Evolutionary conservation across 2,888 invertebrate genomes (phyloP).

Genomic region (Drosophila ustulata): DNA sequence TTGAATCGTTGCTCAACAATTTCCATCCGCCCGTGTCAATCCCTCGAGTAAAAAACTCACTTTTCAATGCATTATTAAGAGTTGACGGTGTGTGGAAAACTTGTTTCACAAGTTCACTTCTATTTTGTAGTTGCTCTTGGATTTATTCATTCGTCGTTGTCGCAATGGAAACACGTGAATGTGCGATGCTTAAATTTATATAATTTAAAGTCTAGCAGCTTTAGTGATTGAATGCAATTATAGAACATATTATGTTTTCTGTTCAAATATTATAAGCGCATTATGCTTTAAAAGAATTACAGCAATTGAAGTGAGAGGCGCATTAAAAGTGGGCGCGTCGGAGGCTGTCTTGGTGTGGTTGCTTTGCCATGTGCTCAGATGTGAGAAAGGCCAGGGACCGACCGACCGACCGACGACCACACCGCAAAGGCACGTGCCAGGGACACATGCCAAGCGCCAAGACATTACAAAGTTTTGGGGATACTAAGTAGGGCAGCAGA

Average conservation of each 20-base stretch:
- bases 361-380: conserved; percentile 38
- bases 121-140: conserved; percentile 16
- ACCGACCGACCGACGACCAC: conserved; percentile 6
- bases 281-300: neutral
- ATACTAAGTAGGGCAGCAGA: conserved; percentile 23
- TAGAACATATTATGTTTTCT: too few species aligned
- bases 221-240: too few species aligned
- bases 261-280: neutral
- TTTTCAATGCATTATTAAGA: conserved; percentile 14
- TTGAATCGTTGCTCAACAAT: conserved; percentile 26
- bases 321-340: neutral
- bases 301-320: neutral
- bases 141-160: conserved; percentile 16
- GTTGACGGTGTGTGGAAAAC: conserved; percentile 27
- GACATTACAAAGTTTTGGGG: conserved; percentile 37
- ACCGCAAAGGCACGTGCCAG: conserved; percentile 54
- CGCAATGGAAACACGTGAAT: conserved; percentile 59
- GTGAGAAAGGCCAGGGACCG: conserved; percentile 8
- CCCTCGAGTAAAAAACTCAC: conserved; percentile 7
- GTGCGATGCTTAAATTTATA: too few species aligned
- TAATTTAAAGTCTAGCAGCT: too few species aligned
- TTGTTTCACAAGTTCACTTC: conserved; percentile 40
- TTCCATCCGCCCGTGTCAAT: conserved; percentile 56
- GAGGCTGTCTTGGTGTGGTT: neutral
- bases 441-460: conserved; percentile 24